Base-by-base conservation (phyloP, 1,140 invertebrate species). In the Eumeta japonica region DNA sequence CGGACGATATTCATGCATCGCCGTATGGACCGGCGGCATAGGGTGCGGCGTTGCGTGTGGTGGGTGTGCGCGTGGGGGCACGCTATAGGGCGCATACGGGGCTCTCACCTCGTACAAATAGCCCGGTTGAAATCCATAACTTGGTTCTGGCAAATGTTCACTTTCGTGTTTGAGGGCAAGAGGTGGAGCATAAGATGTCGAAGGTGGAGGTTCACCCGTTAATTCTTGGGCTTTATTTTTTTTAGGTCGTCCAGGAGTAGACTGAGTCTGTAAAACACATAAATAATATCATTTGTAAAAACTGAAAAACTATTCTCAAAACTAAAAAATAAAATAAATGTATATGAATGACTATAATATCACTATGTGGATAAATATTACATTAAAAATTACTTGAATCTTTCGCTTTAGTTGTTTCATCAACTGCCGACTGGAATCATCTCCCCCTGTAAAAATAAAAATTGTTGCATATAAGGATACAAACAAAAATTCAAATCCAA, bases 401-500 rank as follows among this genome's bases (percentile, higher is more conserved):
- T 84, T 85, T 45, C 82, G 76, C 57, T 89, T 89, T 50, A 87
- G 80, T 53, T 89, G 84, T 43, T 83, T 83, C 28, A 83, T 81
- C 11, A 84, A 66, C 55, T 88, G 85, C 36, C 83, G 80, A 62
- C 88, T 83, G 35, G 87, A 80, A 27, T 87, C 30, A 20, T 73
- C 65, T 24, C 70, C 68, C 18, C 46, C 19, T 32, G 57, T 44
- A n/a, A n/a, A n/a, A n/a, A n/a, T n/a, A n/a, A n/a, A n/a, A n/a
- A n/a, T n/a, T n/a, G n/a, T n/a, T n/a, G n/a, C n/a, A n/a, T n/a
- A n/a, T n/a, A n/a, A n/a, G n/a, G n/a, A n/a, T n/a, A n/a, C n/a
- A n/a, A n/a, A n/a, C n/a, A n/a, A n/a, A n/a, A n/a, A n/a, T n/a
- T n/a, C n/a, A n/a, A n/a, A n/a, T n/a, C n/a, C n/a, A n/a, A n/a